A percentile compares a stretch with the other conserved stretches of the same genome.
These are phyloP conservation scores for Albula glossodonta DNA, from an alignment of 2,113 vertebrate species.

Conservation along the genomic window DNA sequence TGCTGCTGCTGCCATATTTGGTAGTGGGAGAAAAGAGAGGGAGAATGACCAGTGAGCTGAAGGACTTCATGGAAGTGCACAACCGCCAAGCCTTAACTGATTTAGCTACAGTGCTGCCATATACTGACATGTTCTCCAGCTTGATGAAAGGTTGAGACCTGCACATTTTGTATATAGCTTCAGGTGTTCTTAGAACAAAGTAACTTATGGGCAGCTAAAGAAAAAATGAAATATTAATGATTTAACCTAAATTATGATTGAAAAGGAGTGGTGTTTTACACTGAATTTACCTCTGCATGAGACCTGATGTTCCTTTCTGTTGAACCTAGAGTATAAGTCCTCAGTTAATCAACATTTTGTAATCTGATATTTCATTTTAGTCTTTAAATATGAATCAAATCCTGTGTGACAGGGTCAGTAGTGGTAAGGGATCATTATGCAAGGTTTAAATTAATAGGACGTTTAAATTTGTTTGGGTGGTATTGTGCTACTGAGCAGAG, in stretches of 20 bases:
- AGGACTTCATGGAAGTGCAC: not conserved
- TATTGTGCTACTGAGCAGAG: not conserved
- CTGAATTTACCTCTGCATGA: not conserved
- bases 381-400: not conserved
- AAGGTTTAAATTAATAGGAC: not conserved
- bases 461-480: not conserved
- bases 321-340: not conserved
- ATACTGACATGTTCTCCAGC: not conserved
- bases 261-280: not conserved
- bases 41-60: conserved; percentile 38
- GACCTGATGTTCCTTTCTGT: not conserved
- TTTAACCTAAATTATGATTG: not conserved
- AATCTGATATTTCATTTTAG: not conserved
- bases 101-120: not conserved
- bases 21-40: conserved; percentile 48
- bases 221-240: not conserved
- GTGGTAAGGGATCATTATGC: not conserved
- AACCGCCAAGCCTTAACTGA: conserved; percentile 35
- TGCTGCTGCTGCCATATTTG: conserved; percentile 33
- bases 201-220: not conserved
- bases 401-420: not conserved
- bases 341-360: not conserved
- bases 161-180: not conserved
- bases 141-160: not conserved
- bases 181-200: not conserved